Conservation (phyloP, 1,140 invertebrate species). For the Pachyrhynchus sulphureomaculatus region DNA sequence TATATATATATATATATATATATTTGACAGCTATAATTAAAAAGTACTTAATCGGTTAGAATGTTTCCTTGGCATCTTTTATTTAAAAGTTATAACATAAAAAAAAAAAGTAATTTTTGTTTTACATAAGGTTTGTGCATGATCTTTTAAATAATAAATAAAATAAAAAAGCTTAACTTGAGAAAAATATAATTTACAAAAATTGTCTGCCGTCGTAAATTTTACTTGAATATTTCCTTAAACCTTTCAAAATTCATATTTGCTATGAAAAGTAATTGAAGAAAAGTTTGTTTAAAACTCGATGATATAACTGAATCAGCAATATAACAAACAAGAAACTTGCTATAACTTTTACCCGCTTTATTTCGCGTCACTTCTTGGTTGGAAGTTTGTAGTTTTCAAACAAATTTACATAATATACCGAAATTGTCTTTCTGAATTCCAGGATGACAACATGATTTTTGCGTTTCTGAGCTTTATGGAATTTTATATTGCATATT, state of each 20-base stretch:
- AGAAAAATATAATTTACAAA: too few relatives aligned
- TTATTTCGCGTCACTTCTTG: constrained; percentile 7
- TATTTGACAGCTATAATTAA: too few relatives aligned
- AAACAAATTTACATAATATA: constrained; percentile 13
- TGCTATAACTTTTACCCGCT: not conserved
- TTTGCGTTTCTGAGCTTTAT: not conserved
- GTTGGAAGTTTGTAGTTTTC: not conserved
- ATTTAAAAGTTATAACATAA: too few relatives aligned
- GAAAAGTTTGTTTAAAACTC: not conserved
- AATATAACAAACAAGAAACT: not conserved
- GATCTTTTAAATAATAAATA: too few relatives aligned
- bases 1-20: too few relatives aligned
- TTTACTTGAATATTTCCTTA: not conserved
- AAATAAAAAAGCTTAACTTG: too few relatives aligned
- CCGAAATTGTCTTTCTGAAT: constrained; percentile 9
- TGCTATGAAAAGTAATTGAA: not conserved
- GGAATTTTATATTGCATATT: not conserved
- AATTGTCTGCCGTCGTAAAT: too few relatives aligned
- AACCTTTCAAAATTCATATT: not conserved
- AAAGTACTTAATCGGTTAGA: too few relatives aligned
- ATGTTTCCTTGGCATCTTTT: too few relatives aligned
- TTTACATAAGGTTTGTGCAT: too few relatives aligned
- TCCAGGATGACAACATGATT: not conserved
- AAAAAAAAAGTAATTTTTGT: too few relatives aligned
- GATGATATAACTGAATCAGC: not conserved